Evolutionary conservation across 2,113 vertebrate species (phyloP).

Genomic region (Platycercus adscitus): DNA sequence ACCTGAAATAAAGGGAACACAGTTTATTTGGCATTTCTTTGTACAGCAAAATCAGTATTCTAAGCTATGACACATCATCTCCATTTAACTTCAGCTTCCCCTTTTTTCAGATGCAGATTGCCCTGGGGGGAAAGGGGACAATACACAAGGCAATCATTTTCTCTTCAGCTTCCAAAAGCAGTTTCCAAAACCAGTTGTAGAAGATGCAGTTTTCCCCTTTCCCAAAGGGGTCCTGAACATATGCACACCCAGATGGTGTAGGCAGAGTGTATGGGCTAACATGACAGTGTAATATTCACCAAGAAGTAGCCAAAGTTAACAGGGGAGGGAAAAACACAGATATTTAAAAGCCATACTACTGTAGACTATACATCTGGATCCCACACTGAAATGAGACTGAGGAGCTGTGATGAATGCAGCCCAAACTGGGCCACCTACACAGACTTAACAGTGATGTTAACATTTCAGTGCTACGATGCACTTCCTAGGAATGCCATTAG

Average conservation of each 20-base stretch:
- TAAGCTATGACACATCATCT: neutral
- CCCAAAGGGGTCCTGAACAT: neutral
- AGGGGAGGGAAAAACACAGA: neutral
- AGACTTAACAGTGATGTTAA: neutral
- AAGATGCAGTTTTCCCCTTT: slow-evolving; percentile 23
- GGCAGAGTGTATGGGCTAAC: neutral
- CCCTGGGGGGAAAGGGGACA: neutral
- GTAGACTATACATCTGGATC: neutral
- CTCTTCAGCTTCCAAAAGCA: neutral
- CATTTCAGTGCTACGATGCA: accelerated
- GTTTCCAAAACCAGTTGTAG: neutral
- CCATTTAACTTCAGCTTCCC: neutral
- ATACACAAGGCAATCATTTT: neutral
- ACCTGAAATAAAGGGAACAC: slow-evolving; percentile 67
- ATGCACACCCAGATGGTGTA: neutral
- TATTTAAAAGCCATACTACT: neutral
- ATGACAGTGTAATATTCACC: neutral
- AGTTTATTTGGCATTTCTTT: neutral
- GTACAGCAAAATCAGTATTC: neutral
- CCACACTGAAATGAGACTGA: neutral
- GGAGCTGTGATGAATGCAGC: neutral
- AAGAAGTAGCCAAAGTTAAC: neutral
- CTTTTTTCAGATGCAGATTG: neutral
- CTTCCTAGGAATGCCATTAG: neutral
- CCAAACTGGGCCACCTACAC: neutral